Conservation (phyloP, 2,113 vertebrate species). For the Urocynchramus pylzowi region DNA sequence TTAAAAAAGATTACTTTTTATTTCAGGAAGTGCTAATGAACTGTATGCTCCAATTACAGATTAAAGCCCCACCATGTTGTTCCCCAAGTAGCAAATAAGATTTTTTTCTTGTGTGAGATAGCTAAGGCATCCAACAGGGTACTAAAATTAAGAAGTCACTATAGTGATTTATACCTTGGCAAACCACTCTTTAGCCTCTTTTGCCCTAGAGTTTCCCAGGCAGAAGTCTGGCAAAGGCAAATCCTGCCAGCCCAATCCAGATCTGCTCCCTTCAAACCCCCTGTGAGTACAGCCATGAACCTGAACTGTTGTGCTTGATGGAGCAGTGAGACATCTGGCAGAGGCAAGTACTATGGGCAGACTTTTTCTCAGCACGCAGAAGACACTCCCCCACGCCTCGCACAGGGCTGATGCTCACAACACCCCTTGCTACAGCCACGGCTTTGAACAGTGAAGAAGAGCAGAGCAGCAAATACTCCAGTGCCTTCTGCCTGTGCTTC, state of each 20-base stretch:
- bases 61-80: not conserved
- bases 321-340: not conserved
- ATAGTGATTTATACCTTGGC: not conserved
- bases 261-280: not conserved
- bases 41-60: not conserved
- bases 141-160: not conserved
- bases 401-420: not conserved
- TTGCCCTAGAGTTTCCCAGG: not conserved
- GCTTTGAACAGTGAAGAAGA: not conserved
- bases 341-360: not conserved
- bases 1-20: not conserved
- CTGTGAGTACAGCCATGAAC: not conserved
- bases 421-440: not conserved
- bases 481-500: not conserved
- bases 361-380: rapidly evolving
- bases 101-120: not conserved
- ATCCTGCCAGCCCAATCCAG: not conserved
- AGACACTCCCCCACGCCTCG: rapidly evolving
- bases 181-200: not conserved
- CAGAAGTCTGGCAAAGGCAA: not conserved
- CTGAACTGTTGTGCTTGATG: not conserved
- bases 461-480: not conserved
- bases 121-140: not conserved
- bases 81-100: not conserved
- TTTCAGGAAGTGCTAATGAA: not conserved